Conservation (phyloP, 2,797 vertebrate species). For the Rhinatrema bivittatum region DNA sequence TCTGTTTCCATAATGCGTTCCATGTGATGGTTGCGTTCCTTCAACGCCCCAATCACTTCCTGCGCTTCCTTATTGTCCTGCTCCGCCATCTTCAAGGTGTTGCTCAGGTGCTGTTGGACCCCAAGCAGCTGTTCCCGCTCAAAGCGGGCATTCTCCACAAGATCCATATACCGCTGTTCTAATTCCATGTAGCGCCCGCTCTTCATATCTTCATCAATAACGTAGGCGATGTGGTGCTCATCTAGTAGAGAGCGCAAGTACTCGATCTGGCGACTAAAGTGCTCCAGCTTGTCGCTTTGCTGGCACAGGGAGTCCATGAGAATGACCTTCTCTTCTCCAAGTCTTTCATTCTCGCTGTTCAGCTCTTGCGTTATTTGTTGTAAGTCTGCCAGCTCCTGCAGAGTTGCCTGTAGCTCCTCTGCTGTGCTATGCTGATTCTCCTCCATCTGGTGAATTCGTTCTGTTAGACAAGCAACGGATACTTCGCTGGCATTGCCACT, state of each 20-base stretch:
- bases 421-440: constrained; percentile 95
- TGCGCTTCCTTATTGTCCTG: constrained; percentile 95
- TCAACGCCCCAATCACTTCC: constrained; percentile 83
- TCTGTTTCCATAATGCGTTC: constrained; percentile 85
- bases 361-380: constrained; percentile 94
- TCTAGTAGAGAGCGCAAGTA: constrained; percentile 86
- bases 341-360: constrained; percentile 88
- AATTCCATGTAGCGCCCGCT: constrained; percentile 91
- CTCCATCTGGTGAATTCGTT: constrained; percentile 96
- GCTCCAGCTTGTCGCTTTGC: constrained; percentile 88
- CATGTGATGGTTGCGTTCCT: constrained; percentile 92
- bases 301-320: constrained; percentile 96
- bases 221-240: constrained; percentile 80
- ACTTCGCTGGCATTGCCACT: constrained; percentile 82
- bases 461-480: constrained; percentile 86
- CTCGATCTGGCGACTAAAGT: constrained; percentile 84
- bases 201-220: constrained; percentile 86
- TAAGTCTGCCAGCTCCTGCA: constrained; percentile 89
- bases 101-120: constrained; percentile 91
- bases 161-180: constrained; percentile 85
- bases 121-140: constrained; percentile 91
- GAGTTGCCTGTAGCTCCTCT: constrained; percentile 90
- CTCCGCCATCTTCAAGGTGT: constrained; percentile 94
- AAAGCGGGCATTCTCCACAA: constrained; percentile 85
- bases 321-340: constrained; percentile 89